Evolutionary conservation across 1,140 invertebrate genomes (phyloP), one percentile per base, ranked within the genome.

Genomic region (Solen grandis): DNA sequence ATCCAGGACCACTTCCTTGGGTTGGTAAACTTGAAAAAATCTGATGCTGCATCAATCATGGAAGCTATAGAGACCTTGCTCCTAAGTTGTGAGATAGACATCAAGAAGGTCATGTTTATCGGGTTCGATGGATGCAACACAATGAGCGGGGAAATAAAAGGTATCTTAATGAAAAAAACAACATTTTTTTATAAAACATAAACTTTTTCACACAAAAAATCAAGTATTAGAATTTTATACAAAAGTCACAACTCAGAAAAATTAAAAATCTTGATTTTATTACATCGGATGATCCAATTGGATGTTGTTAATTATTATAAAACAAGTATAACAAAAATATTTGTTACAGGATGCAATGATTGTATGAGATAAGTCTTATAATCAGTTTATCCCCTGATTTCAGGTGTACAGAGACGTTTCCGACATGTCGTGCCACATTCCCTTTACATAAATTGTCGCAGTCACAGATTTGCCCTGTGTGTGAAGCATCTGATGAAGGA

Each of bases 371-470:
- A n/a, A n/a, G n/a, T n/a, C n/a, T n/a, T n/a, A n/a, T n/a, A n/a
- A n/a, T n/a, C n/a, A n/a, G n/a, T n/a, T n/a, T n/a, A n/a, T n/a
- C 46, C n/a, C n/a, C n/a, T 14, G 13, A 52, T 52, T 52, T 52
- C 69, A 72, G 69, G 69, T 25, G 52, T 72, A 16, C 54, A 72
- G 27, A 22, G 69, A 35, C 13, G 52, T 5, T 57, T 72, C 31
- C 16, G 69, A 35, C 69, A 72, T 38, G 14, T 72, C 14, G 52
- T 57, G 14, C 69, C 52, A 36, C 69, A 57, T 33, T 25, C n/a
- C 10, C 29, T 72, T 2, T 57, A 72, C 35, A 57, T 72, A 57
- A 29, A 72, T 22, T 72, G 69, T 29, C 13, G 69, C 16, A 72
- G 59, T 36, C 54, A 72, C 29, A 57, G 31, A 19, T 35, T 72